Percentiles rank a stretch among this genome's conserved stretches.
These are phyloP conservation scores for Aegithalos caudatus DNA, from an alignment of 2,113 vertebrate genomes.

Conservation along the genomic window DNA sequence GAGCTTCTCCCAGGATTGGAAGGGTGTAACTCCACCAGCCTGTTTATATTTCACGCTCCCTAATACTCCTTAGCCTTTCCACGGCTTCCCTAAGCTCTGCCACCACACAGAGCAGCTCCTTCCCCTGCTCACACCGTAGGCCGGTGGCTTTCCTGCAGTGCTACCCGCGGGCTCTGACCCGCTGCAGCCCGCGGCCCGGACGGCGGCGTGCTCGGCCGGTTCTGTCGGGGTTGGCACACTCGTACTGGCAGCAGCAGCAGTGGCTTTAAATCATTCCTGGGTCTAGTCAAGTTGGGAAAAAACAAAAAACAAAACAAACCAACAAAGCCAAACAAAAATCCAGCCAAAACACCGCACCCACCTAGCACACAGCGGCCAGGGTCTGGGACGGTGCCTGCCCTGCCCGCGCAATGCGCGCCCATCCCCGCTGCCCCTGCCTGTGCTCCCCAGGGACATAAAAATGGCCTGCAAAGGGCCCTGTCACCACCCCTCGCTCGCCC, in stretches of 20 bases:
- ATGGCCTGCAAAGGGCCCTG: background rate
- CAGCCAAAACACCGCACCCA: background rate
- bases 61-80: background rate
- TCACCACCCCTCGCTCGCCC: too few relatives aligned
- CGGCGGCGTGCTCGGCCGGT: accelerated
- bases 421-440: accelerated
- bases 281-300: too few relatives aligned
- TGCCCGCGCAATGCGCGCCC: accelerated
- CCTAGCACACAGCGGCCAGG: background rate
- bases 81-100: background rate
- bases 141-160: accelerated
- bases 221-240: background rate
- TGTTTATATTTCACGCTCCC: background rate
- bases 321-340: background rate
- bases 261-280: background rate
- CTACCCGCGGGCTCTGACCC: background rate
- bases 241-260: background rate
- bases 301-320: background rate
- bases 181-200: background rate
- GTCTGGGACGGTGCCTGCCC: background rate
- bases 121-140: accelerated
- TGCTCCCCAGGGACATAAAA: accelerated
- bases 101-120: accelerated
- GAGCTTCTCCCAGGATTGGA: background rate
- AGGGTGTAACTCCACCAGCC: background rate